Percentiles rank a stretch among this genome's conserved stretches.
These are phyloP conservation scores for Apamea sordens DNA, from an alignment of 2,888 invertebrate species.

Conservation along the genomic window DNA sequence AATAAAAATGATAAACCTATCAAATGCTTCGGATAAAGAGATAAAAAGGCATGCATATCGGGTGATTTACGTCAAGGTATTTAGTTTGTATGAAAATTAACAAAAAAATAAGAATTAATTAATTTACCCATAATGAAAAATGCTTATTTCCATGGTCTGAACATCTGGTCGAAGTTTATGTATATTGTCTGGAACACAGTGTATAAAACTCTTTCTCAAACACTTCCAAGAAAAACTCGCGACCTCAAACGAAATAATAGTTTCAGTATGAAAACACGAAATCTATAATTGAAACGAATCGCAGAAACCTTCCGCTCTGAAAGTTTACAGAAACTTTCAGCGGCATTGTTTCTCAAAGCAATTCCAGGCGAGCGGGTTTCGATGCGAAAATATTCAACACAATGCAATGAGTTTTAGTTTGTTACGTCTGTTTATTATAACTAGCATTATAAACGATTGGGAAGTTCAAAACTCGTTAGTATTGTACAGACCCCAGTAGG, in stretches of 20 bases:
- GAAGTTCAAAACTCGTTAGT: constrained; percentile 44
- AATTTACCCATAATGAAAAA: too few species aligned
- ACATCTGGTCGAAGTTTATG: too few species aligned
- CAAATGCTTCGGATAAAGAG: too few species aligned
- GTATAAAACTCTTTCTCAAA: not conserved
- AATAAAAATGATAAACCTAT: too few species aligned
- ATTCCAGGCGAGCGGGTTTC: constrained; percentile 17
- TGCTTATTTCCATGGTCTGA: too few species aligned
- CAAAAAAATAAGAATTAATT: too few species aligned
- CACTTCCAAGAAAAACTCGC: not conserved
- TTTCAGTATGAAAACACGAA: constrained; percentile 18
- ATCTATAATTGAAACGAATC: constrained; percentile 35
- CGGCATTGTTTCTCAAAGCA: constrained; percentile 23
- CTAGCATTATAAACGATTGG: constrained; percentile 1
- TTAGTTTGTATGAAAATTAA: too few species aligned
- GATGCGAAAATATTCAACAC: constrained; percentile 30
- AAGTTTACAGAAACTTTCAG: constrained; percentile 38
- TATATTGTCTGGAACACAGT: too few species aligned
- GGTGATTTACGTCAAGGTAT: too few species aligned
- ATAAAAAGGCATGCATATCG: too few species aligned
- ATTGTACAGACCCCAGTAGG: too few species aligned
- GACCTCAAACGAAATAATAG: constrained; percentile 8
- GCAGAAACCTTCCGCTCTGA: not conserved
- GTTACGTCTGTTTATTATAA: constrained; percentile 29
- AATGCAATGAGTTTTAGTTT: constrained; percentile 47